A percentile compares a stretch with the other conserved stretches of the same genome.
Conservation (phyloP, 1,140 invertebrate genomes). For the Colletes gigas region DNA sequence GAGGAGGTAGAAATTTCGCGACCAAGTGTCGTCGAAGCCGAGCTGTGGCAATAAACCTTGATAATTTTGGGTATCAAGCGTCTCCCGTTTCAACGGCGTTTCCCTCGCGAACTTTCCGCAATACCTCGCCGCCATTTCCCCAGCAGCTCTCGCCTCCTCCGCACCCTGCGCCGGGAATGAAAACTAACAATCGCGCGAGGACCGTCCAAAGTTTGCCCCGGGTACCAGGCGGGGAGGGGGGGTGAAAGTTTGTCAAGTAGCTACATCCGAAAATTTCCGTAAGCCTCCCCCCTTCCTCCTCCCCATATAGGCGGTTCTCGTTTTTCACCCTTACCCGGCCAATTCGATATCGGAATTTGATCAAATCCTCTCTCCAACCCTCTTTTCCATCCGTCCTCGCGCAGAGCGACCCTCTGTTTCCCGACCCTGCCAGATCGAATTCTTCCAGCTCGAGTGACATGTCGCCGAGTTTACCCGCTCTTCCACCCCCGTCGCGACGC, state of each 20-base stretch:
- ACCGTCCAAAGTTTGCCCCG: neutral
- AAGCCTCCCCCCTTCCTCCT: constrained; percentile 31
- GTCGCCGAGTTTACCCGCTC: constrained; percentile 76
- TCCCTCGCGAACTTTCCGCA: neutral
- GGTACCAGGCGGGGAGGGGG: too few relatives aligned
- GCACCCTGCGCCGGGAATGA: neutral
- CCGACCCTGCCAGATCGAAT: constrained; percentile 75
- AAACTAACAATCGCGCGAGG: constrained; percentile 23
- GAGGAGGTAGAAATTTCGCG: too few relatives aligned
- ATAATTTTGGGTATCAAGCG: constrained; percentile 30
- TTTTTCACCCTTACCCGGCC: constrained; percentile 63
- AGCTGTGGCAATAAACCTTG: too few relatives aligned
- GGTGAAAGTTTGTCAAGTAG: constrained; percentile 47
- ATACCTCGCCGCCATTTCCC: neutral
- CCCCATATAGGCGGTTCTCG: constrained; percentile 4
- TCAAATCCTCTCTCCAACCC: constrained; percentile 71
- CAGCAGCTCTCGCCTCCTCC: too few relatives aligned
- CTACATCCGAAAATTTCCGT: constrained; percentile 63
- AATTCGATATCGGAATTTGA: constrained; percentile 79
- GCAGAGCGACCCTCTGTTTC: constrained; percentile 29
- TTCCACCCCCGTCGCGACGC: constrained; percentile 34
- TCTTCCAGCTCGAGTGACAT: constrained; percentile 79
- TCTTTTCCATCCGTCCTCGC: constrained; percentile 20
- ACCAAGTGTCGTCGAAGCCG: too few relatives aligned
- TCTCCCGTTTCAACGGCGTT: constrained; percentile 11